These are phyloP conservation scores for Agapornis roseicollis DNA, from an alignment of 2,113 vertebrate species.

Conservation along the genomic window DNA sequence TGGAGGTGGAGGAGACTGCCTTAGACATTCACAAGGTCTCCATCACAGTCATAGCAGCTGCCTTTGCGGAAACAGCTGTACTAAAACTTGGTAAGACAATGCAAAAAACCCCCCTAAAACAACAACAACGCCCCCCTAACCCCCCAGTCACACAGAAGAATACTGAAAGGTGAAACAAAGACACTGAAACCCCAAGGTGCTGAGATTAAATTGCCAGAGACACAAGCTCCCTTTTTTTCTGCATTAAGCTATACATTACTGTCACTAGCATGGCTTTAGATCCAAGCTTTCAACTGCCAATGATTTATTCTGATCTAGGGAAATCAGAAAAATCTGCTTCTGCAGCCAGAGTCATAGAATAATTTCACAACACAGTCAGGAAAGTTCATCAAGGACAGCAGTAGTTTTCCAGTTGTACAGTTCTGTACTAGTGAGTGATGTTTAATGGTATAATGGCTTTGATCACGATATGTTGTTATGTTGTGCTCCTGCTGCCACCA, in stretches of 20 bases:
- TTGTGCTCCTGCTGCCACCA: neutral
- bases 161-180: conserved; percentile 2
- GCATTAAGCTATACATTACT: neutral
- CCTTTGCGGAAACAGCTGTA: neutral
- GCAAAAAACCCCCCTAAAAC: neutral
- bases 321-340: conserved; percentile 45
- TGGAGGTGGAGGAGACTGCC: neutral
- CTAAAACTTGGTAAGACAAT: neutral
- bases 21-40: neutral
- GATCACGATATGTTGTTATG: neutral
- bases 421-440: neutral
- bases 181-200: neutral
- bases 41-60: neutral
- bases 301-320: conserved; percentile 15
- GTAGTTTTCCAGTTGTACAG: neutral
- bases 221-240: neutral
- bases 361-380: neutral
- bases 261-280: neutral
- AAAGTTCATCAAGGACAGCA: neutral
- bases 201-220: conserved; percentile 18
- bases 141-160: neutral
- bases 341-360: neutral
- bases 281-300: neutral
- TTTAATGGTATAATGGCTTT: conserved; percentile 38
- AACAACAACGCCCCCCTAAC: no score